phyloP scores from a whole-genome alignment of 2,888 invertebrate species.

The Zaprionus lineosus region DNA sequence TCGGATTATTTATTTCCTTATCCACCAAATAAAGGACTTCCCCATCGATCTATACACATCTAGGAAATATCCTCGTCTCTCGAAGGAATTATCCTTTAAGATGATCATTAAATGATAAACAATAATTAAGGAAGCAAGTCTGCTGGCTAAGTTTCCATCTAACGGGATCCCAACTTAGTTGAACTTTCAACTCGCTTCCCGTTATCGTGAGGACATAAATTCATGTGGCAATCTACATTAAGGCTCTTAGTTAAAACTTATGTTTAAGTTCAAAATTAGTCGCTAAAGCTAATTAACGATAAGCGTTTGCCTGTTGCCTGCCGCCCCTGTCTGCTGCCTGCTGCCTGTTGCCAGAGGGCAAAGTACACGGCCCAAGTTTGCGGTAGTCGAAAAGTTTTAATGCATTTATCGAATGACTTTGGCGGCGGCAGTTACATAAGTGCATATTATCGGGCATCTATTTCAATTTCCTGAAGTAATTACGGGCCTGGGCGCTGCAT shows the following conservation, averaged over 20 bases:
- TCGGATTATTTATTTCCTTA: no score
- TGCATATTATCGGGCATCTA: conserved; percentile 77
- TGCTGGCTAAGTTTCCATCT: no score
- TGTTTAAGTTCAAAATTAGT: conserved; percentile 71
- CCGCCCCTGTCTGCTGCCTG: no score
- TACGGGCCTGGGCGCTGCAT: conserved; percentile 39
- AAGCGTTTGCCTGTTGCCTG: conserved; percentile 58
- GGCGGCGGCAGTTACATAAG: conserved; percentile 50
- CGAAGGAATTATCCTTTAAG: no score
- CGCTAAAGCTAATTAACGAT: conserved; percentile 75
- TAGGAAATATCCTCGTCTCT: no score
- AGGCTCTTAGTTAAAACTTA: conserved; percentile 56
- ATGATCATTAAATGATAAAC: no score
- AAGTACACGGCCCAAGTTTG: conserved; percentile 29
- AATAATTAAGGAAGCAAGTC: no score
- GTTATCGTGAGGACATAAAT: conserved; percentile 41
- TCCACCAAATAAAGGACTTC: no score
- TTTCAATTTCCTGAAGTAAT: conserved; percentile 75
- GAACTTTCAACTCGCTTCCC: neutral
- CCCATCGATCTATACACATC: no score
- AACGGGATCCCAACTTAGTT: neutral
- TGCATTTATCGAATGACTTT: conserved; percentile 74
- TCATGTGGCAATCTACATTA: conserved; percentile 37
- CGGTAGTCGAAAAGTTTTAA: conserved; percentile 65
- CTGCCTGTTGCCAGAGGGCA: conserved; percentile 39